Evolutionary conservation across 2,113 vertebrate genomes (phyloP).

Genomic region (Callospermophilus lateralis): DNA sequence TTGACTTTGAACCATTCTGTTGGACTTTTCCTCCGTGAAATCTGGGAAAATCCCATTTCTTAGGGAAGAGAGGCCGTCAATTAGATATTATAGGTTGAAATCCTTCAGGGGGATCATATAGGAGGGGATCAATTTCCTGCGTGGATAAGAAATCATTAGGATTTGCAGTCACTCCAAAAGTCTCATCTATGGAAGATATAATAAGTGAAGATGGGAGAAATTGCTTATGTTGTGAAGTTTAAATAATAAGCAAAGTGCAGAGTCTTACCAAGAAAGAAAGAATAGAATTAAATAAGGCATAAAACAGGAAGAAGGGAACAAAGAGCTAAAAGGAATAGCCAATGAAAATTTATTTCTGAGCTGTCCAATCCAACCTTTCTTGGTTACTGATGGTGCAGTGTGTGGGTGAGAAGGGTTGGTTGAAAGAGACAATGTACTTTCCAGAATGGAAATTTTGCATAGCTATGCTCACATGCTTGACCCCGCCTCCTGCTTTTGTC

Average conservation of each 20-base stretch:
- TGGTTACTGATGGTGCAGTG: neutral
- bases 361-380: neutral
- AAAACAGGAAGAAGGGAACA: neutral
- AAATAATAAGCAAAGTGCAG: neutral
- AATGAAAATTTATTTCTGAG: neutral
- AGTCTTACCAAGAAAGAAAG: neutral
- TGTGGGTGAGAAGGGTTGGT: neutral
- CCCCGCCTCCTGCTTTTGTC: neutral
- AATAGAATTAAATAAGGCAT: neutral
- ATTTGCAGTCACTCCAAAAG: neutral
- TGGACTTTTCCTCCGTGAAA: neutral
- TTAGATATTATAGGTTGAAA: neutral
- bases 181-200: neutral
- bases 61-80: neutral
- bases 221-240: neutral
- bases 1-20: neutral
- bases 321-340: neutral
- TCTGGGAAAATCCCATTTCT: neutral
- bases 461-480: rapidly evolving
- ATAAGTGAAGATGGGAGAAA: neutral
- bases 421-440: neutral
- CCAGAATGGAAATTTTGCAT: rapidly evolving
- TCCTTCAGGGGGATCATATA: neutral
- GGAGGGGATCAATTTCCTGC: neutral
- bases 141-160: neutral